These are phyloP conservation scores for Troides helena DNA, from an alignment of 2,888 invertebrate genomes.

Conservation along the genomic window DNA sequence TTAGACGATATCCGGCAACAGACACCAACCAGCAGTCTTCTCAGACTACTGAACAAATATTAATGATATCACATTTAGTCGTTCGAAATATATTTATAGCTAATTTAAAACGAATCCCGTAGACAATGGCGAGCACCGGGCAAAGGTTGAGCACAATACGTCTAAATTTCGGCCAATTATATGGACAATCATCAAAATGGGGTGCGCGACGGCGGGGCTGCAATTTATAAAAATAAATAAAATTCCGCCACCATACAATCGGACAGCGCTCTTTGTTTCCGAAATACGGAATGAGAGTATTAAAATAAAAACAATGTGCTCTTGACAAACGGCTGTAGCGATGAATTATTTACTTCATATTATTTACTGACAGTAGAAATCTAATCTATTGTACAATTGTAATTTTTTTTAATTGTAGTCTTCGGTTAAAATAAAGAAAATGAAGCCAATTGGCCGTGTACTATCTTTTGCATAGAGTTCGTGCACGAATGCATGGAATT, in stretches of 20 bases:
- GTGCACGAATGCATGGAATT: conserved; percentile 23
- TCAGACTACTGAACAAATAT: no score
- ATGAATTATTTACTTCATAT: not conserved
- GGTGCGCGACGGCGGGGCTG: conserved; percentile 46
- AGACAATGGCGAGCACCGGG: conserved; percentile 37
- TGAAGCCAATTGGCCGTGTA: not conserved
- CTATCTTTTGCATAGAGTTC: not conserved
- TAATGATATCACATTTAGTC: no score
- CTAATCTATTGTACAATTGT: not conserved
- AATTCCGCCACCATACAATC: conserved; percentile 48
- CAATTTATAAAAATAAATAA: conserved; percentile 64
- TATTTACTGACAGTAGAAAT: not conserved
- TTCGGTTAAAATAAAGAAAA: not conserved
- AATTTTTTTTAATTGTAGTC: not conserved
- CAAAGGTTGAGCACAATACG: conserved; percentile 56
- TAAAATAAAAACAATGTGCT: conserved; percentile 59
- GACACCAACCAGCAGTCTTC: no score
- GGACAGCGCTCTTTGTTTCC: conserved; percentile 41
- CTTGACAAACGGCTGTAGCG: conserved; percentile 33
- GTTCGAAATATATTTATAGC: no score
- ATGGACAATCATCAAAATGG: conserved; percentile 72
- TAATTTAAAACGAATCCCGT: conserved; percentile 14
- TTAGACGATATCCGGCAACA: no score
- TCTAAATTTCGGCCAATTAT: conserved; percentile 71
- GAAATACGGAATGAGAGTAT: conserved; percentile 43